A percentile compares a stretch with the other conserved stretches of the same genome.
These are phyloP conservation scores for Muricea muricata DNA, from an alignment of 92 coral and sea anemone species.

Conservation along the genomic window DNA sequence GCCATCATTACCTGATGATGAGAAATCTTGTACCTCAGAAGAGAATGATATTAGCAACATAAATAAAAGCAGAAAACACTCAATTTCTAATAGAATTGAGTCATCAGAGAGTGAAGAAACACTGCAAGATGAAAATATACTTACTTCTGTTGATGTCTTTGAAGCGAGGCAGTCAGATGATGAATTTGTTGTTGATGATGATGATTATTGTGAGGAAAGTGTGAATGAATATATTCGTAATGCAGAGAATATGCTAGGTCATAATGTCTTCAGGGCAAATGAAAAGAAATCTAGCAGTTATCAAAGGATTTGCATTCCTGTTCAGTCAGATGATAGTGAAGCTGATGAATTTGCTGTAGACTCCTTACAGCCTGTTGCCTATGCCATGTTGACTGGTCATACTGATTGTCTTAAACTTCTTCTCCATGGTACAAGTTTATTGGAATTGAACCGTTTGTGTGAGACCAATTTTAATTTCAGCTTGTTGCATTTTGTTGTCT, in stretches of 20 bases:
- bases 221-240: conserved; percentile 68
- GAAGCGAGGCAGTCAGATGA: conserved; percentile 81
- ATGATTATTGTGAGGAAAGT: conserved; percentile 59
- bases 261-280: neutral
- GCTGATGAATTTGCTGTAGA: conserved; percentile 76
- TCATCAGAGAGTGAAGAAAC: neutral
- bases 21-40: neutral
- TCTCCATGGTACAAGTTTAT: conserved; percentile 64
- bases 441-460: conserved; percentile 50
- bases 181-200: conserved; percentile 81
- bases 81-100: neutral
- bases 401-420: conserved; percentile 71
- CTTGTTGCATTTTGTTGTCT: conserved; percentile 79
- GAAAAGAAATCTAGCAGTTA: conserved; percentile 2
- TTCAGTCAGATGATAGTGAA: conserved; percentile 73
- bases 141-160: conserved; percentile 42
- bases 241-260: neutral
- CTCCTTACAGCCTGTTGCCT: conserved; percentile 77
- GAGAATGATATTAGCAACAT: neutral
- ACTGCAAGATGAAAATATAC: neutral
- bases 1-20: neutral
- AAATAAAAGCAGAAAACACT: neutral
- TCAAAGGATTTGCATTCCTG: neutral
- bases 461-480: conserved; percentile 55
- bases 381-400: conserved; percentile 82